Percentiles rank a stretch among this genome's conserved stretches.
Evolutionary conservation across 2,113 vertebrate species (phyloP).

Genomic region (Tychaedon coryphoeus): DNA sequence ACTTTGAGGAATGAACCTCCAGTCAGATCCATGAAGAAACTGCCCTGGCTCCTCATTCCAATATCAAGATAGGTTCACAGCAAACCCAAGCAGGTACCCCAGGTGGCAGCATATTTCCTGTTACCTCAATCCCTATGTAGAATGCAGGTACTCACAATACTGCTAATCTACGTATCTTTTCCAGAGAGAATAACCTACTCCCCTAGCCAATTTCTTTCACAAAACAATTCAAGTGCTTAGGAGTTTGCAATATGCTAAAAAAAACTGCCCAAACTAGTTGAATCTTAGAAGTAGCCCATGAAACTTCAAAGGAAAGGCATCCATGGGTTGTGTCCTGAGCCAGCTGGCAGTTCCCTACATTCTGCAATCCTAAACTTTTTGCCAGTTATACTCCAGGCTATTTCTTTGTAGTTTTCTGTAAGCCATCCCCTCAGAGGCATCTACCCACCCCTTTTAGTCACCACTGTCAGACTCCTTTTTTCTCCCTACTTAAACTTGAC

Average conservation of each 20-base stretch:
- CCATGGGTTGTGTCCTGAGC: not conserved
- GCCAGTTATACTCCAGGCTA: not conserved
- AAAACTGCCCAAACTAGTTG: fast-evolving
- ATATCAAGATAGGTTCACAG: fast-evolving
- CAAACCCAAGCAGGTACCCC: not conserved
- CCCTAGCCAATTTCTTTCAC: not conserved
- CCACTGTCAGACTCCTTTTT: not conserved
- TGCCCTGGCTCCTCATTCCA: not conserved
- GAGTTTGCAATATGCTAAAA: not conserved
- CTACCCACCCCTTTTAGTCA: not conserved
- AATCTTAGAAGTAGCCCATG: not conserved
- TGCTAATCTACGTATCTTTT: not conserved
- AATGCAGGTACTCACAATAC: not conserved
- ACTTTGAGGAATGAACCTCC: not conserved
- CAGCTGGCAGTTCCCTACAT: not conserved
- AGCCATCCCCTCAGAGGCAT: not conserved
- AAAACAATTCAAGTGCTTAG: not conserved
- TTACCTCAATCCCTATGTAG: not conserved
- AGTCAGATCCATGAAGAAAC: not conserved
- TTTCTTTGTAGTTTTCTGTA: not conserved
- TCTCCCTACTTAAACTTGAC: not conserved
- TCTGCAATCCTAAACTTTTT: not conserved
- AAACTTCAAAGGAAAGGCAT: not conserved
- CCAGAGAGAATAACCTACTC: not conserved
- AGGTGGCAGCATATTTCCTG: not conserved